phyloP scores from a whole-genome alignment of 2,113 vertebrate genomes.

The Podocnemis expansa region DNA sequence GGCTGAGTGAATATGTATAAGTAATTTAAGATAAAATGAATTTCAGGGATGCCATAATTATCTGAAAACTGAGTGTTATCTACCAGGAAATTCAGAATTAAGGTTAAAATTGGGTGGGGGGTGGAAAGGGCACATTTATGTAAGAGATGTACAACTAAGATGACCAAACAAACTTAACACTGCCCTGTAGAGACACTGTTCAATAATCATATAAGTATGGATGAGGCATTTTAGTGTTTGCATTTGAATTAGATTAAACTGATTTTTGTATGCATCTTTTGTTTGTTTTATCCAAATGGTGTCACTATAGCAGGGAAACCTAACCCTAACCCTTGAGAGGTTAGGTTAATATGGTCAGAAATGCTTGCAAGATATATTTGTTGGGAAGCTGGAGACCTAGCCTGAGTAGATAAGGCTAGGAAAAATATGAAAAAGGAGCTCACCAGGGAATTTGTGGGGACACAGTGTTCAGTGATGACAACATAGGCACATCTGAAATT shows the following conservation, averaged over 20 bases:
- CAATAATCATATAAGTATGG: accelerated
- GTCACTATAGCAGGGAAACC: neutral
- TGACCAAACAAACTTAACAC: neutral
- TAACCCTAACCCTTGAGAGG: too few relatives aligned
- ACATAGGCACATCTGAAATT: too few relatives aligned
- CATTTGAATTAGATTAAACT: neutral
- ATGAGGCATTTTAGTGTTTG: neutral
- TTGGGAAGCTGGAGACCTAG: too few relatives aligned
- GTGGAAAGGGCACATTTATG: neutral
- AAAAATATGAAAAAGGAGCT: too few relatives aligned
- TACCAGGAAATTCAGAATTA: neutral
- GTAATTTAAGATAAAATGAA: neutral
- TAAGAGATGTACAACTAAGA: neutral
- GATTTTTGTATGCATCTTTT: neutral
- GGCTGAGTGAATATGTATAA: neutral
- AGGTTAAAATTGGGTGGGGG: neutral
- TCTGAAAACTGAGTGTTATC: neutral
- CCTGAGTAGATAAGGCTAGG: too few relatives aligned
- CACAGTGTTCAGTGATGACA: too few relatives aligned
- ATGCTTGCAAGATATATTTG: too few relatives aligned
- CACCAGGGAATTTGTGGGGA: too few relatives aligned
- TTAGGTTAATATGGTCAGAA: too few relatives aligned
- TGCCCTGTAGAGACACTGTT: neutral
- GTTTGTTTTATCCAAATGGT: neutral
- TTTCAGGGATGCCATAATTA: neutral